Evolutionary conservation across 2,888 invertebrate genomes (phyloP), one percentile per base, ranked within the genome.

Genomic region (Aradus depressus): DNA sequence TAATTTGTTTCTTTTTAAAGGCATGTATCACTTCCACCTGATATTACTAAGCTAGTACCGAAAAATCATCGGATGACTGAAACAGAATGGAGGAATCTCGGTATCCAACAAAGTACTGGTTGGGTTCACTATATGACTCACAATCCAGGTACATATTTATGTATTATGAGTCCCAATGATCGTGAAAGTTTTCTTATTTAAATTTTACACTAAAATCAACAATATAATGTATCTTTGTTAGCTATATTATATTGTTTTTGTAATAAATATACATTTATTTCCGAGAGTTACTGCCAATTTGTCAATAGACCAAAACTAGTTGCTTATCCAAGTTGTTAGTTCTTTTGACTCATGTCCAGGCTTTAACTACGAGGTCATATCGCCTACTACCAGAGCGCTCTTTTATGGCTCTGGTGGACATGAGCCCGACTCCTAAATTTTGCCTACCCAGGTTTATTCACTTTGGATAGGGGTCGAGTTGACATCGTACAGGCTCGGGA

Each of bases 51-150:
- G 67, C 70, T 84, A 56, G 87, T 96, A 22, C 95, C 95, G 1
- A 91, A 87, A 70, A 87, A 87, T 50, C 92, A 91, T 68, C 72
- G 95, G 57, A 92, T 96, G 90, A 76, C 86, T 0, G 96, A 96
- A 69, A 73, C 79, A 37, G 95, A 96, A 70, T 96, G 96, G 96
- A 77, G 96, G 64, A 75, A 81, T 50, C 84, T 96, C 58, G 96
- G 96, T 1, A 91, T 96, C 0, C 93, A 93, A 68, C 95, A 96
- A 68, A 92, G 92, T 63, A 84, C 87, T 62, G 96, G 95, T 44
- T 96, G 96, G 96, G 78, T 91, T 8, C 95, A 96, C 70, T 96
- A 95, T 63, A 93, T 96, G 93, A 84, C 82, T 58, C 96, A 96
- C 68, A 80, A 86, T 64, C 95, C 96, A 65, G 90, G 89, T 88